Conservation (phyloP, 2,888 invertebrate genomes). For the Elysia crispata region DNA sequence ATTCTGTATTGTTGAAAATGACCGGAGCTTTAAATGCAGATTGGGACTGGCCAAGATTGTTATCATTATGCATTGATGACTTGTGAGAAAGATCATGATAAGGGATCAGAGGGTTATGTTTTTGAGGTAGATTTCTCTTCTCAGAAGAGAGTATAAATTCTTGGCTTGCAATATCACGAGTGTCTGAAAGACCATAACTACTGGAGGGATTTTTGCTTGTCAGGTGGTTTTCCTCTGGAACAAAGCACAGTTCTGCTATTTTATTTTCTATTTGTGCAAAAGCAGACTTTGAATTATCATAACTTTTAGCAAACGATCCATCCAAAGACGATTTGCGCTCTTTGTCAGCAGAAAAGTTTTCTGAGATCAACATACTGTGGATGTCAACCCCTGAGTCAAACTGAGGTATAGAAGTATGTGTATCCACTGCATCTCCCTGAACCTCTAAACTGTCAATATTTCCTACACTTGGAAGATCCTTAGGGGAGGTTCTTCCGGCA, state of each 20-base stretch:
- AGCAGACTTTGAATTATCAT: slow-evolving; percentile 1
- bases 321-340: neutral
- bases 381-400: neutral
- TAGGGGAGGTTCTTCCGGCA: neutral
- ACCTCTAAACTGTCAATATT: neutral
- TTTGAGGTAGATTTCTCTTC: too few species aligned
- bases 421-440: neutral
- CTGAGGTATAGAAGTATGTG: neutral
- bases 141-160: too few species aligned
- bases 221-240: too few species aligned
- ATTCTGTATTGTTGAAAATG: too few species aligned
- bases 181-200: too few species aligned
- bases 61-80: too few species aligned
- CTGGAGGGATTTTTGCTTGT: too few species aligned
- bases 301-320: neutral
- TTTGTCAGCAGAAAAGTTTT: neutral
- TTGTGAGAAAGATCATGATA: too few species aligned
- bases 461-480: neutral
- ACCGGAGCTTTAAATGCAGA: too few species aligned
- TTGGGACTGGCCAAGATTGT: too few species aligned
- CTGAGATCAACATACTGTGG: neutral
- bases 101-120: too few species aligned
- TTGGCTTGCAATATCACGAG: too few species aligned
- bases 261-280: slow-evolving; percentile 1
- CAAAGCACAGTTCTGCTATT: slow-evolving; percentile 9